Conservation (phyloP, 1,140 invertebrate genomes). For the Trypoxylus dichotomus region DNA sequence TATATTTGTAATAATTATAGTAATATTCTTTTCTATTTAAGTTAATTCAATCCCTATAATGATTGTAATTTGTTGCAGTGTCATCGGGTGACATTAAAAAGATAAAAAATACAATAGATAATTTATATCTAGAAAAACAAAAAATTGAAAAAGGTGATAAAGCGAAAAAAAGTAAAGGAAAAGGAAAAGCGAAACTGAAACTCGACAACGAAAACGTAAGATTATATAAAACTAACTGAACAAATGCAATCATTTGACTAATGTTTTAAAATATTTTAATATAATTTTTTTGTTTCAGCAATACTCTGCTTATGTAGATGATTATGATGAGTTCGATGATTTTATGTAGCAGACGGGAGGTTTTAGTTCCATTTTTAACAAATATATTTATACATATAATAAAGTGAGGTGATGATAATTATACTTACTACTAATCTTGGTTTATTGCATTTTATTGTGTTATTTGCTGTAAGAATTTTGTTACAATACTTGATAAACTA, state of each 20-base stretch:
- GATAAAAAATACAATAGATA: constrained; percentile 77
- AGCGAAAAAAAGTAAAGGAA: constrained; percentile 70
- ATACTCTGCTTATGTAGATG: constrained; percentile 60
- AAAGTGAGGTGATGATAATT: constrained; percentile 27
- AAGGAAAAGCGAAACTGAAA: constrained; percentile 77
- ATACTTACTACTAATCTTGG: constrained; percentile 20
- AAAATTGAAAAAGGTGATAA: constrained; percentile 77
- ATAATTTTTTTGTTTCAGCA: constrained; percentile 56
- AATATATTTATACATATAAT: constrained; percentile 26
- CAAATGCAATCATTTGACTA: background rate
- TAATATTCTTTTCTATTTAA: no score
- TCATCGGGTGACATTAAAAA: constrained; percentile 74
- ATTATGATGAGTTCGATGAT: constrained; percentile 64
- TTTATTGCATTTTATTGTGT: constrained; percentile 21
- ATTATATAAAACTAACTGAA: constrained; percentile 34
- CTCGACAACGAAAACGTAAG: constrained; percentile 72
- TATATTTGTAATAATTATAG: no score
- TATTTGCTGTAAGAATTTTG: background rate
- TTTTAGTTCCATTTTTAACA: constrained; percentile 37
- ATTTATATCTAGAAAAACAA: constrained; percentile 77
- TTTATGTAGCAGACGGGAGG: constrained; percentile 63
- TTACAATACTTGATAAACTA: constrained; percentile 9
- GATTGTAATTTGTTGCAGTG: constrained; percentile 58
- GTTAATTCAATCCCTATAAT: no score
- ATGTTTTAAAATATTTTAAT: no score